Conservation (phyloP, 1,140 invertebrate species). For the Leptopilina boulardi region DNA sequence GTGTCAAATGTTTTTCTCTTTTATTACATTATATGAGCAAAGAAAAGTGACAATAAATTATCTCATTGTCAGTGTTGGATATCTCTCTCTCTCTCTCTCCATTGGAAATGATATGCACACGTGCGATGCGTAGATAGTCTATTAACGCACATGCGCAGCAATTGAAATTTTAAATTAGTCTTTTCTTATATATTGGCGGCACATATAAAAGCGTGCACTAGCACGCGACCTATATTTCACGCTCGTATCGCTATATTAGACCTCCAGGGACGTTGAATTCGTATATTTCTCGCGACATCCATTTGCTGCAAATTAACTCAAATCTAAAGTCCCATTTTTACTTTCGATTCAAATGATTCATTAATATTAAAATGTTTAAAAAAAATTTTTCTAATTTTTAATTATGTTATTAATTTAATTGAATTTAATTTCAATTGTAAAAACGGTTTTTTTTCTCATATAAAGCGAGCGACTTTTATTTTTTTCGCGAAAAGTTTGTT, state of each 20-base stretch:
- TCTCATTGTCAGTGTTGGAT: too few relatives aligned
- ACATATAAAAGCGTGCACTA: conserved; percentile 58
- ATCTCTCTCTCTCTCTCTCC: background rate
- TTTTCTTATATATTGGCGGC: conserved; percentile 41
- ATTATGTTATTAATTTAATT: too few relatives aligned
- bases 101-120: conserved; percentile 24
- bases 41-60: background rate
- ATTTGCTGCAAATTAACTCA: conserved; percentile 37
- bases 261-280: conserved; percentile 55
- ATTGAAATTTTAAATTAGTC: conserved; percentile 23
- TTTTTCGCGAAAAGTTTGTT: too few relatives aligned
- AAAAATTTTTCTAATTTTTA: too few relatives aligned
- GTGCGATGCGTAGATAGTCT: conserved; percentile 37
- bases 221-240: conserved; percentile 65
- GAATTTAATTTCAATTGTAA: too few relatives aligned
- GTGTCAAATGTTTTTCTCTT: background rate
- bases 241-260: conserved; percentile 64
- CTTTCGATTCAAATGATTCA: background rate
- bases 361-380: background rate
- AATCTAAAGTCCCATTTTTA: background rate
- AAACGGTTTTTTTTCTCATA: too few relatives aligned
- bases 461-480: too few relatives aligned
- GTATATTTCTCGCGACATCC: conserved; percentile 44
- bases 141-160: conserved; percentile 41
- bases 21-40: background rate